These are phyloP conservation scores for Ophthalmolycus amberensis DNA, from an alignment of 2,113 vertebrate species.

Conservation along the genomic window DNA sequence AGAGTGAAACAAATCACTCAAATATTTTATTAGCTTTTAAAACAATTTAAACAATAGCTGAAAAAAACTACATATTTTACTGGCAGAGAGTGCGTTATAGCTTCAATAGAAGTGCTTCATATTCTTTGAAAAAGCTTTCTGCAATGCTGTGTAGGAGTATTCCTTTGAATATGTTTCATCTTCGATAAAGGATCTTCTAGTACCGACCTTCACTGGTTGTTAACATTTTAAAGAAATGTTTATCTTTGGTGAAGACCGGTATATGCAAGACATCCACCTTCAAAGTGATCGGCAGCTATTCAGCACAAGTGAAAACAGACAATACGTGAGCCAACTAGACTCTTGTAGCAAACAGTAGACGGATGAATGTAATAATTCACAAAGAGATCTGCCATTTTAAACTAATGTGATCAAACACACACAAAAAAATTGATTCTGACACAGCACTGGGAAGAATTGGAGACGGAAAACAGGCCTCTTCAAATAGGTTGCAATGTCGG, in stretches of 20 bases:
- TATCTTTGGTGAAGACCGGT: neutral
- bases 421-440: constrained; percentile 12
- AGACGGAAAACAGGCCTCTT: constrained; percentile 32
- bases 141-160: neutral
- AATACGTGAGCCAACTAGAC: neutral
- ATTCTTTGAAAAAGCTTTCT: constrained; percentile 25
- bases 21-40: constrained; percentile 19
- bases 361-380: constrained; percentile 13
- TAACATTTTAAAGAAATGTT: constrained; percentile 7
- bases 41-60: neutral
- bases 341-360: neutral
- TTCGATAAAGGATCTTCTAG: neutral
- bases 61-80: neutral
- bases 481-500: constrained; percentile 55
- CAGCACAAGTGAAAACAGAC: neutral
- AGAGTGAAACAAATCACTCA: constrained; percentile 1
- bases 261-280: constrained; percentile 1
- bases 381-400: constrained; percentile 30
- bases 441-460: constrained; percentile 14
- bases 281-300: constrained; percentile 26
- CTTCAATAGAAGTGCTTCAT: neutral
- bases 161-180: neutral
- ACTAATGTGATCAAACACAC: constrained; percentile 4
- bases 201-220: constrained; percentile 9
- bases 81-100: neutral